Conservation (phyloP, 2,113 vertebrate species). For the Seriola quinqueradiata region DNA sequence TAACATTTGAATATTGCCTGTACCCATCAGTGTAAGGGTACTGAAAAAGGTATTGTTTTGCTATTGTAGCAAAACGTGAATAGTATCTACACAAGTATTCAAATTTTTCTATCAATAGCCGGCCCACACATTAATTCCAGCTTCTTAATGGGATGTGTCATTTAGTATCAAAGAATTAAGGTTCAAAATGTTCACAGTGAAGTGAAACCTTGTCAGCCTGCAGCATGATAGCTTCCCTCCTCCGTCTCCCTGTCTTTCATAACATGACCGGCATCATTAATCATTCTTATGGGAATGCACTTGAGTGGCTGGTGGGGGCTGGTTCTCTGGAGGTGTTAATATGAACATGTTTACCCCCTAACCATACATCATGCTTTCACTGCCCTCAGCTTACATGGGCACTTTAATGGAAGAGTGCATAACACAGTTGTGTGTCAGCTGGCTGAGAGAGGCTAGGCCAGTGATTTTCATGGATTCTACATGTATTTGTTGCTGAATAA, state of each 20-base stretch:
- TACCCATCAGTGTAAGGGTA: not conserved
- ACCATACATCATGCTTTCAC: constrained; percentile 66
- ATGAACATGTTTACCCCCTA: constrained; percentile 62
- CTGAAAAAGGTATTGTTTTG: not conserved
- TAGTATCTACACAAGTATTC: not conserved
- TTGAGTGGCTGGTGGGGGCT: constrained; percentile 57
- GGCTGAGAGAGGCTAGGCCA: constrained; percentile 1
- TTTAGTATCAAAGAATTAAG: constrained; percentile 42
- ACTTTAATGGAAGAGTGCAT: constrained; percentile 65
- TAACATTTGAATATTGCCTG: not conserved
- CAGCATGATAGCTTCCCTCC: constrained; percentile 49
- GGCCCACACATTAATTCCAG: constrained; percentile 9
- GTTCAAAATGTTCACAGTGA: constrained; percentile 45
- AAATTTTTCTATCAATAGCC: not conserved
- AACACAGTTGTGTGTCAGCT: constrained; percentile 39
- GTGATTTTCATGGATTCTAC: constrained; percentile 11
- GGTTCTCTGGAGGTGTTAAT: constrained; percentile 64
- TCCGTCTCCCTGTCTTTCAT: constrained; percentile 47
- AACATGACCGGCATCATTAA: constrained; percentile 69
- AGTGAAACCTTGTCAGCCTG: constrained; percentile 52
- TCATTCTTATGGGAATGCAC: constrained; percentile 61
- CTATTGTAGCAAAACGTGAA: not conserved
- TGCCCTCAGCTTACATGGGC: constrained; percentile 69
- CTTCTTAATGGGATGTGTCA: constrained; percentile 51
- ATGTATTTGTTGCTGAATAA: constrained; percentile 46